Conservation (phyloP, 1,140 invertebrate species). For the Eumeta japonica region DNA sequence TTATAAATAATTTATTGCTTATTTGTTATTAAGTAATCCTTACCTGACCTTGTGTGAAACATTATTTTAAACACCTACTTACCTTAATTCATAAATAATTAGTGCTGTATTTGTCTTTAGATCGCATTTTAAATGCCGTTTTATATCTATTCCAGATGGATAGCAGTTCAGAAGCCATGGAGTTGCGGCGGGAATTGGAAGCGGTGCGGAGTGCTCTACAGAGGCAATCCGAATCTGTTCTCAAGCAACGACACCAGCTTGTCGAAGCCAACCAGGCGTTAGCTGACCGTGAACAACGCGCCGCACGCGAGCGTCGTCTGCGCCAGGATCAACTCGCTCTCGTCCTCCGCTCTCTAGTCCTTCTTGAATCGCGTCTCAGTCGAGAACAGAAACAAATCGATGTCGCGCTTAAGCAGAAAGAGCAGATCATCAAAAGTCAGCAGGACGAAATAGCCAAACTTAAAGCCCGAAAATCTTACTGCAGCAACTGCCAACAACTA, state of each 20-base stretch:
- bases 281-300: constrained; percentile 61
- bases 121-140: no score
- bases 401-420: constrained; percentile 67
- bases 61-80: no score
- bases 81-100: no score
- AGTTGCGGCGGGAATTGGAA: constrained; percentile 59
- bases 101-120: no score
- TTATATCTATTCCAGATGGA: constrained; percentile 61
- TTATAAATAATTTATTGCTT: no score
- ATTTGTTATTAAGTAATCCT: no score
- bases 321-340: constrained; percentile 68
- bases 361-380: constrained; percentile 70
- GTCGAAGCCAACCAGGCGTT: constrained; percentile 62
- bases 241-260: constrained; percentile 60
- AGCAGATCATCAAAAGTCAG: constrained; percentile 69
- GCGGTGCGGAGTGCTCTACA: constrained; percentile 64
- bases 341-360: constrained; percentile 66
- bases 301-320: constrained; percentile 60
- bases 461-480: constrained; percentile 54
- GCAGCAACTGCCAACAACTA: constrained; percentile 60
- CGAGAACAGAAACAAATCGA: constrained; percentile 73
- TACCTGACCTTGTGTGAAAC: no score
- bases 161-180: constrained; percentile 56
- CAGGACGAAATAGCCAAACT: constrained; percentile 68
- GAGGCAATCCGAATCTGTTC: constrained; percentile 59